Evolutionary conservation across 2,888 invertebrate species (phyloP).

Genomic region (Siphlonurus alternatus): DNA sequence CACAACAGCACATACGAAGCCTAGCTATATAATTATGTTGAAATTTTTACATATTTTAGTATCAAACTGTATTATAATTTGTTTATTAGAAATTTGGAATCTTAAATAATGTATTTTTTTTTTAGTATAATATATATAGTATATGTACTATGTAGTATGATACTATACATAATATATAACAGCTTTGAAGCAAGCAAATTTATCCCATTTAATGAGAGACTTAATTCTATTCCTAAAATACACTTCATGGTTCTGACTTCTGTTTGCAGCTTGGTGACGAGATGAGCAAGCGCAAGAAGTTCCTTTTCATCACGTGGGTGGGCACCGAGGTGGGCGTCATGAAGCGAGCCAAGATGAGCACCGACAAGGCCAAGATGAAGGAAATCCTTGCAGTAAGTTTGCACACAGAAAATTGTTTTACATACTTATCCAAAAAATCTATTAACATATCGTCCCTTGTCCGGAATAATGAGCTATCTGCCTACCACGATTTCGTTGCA

Average conservation of each 20-base stretch:
- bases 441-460: too few relatives aligned
- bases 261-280: slow-evolving; percentile 58
- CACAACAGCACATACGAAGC: too few relatives aligned
- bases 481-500: too few relatives aligned
- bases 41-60: neutral
- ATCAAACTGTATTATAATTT: neutral
- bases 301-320: slow-evolving; percentile 61
- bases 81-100: neutral
- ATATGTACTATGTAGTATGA: too few relatives aligned
- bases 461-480: too few relatives aligned
- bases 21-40: too few relatives aligned
- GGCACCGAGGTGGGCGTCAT: slow-evolving; percentile 56
- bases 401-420: neutral
- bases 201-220: neutral
- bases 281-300: slow-evolving; percentile 66
- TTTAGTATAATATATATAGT: neutral
- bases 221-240: slow-evolving; percentile 5
- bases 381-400: slow-evolving; percentile 51
- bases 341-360: slow-evolving; percentile 66
- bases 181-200: neutral
- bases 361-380: slow-evolving; percentile 62
- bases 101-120: too few relatives aligned
- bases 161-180: too few relatives aligned
- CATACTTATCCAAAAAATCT: neutral
- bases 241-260: neutral